phyloP scores from a whole-genome alignment of 2,888 invertebrate species.

The Cyclophora punctaria region DNA sequence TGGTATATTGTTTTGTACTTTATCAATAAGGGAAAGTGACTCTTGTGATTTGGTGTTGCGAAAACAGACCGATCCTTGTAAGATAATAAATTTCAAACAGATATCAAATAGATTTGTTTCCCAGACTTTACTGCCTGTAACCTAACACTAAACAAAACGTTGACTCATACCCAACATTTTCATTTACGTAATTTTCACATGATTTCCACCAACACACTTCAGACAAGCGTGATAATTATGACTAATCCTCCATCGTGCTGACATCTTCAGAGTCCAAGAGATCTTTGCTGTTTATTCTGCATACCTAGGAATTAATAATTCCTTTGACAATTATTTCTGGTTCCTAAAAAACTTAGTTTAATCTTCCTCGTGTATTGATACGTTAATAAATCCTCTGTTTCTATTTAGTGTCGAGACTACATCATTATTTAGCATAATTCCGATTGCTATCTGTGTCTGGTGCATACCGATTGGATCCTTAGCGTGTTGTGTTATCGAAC shows the following conservation, averaged over 20 bases:
- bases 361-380: constrained; percentile 21
- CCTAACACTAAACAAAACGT: constrained; percentile 49
- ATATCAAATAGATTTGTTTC: constrained; percentile 48
- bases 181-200: constrained; percentile 43
- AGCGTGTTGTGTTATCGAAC: constrained; percentile 26
- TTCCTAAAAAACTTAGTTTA: constrained; percentile 19
- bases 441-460: constrained; percentile 34
- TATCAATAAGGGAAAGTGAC: constrained; percentile 43
- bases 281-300: too few species aligned
- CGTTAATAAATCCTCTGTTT: constrained; percentile 32
- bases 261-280: too few species aligned
- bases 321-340: constrained; percentile 16
- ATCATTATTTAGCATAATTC: constrained; percentile 41
- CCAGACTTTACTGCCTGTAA: constrained; percentile 51
- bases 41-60: constrained; percentile 32
- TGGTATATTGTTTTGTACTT: constrained; percentile 3
- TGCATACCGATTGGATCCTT: constrained; percentile 27
- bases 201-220: constrained; percentile 13
- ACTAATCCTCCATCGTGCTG: too few species aligned
- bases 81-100: constrained; percentile 49
- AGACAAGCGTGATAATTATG: too few species aligned
- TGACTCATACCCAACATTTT: constrained; percentile 52
- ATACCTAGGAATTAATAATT: constrained; percentile 10
- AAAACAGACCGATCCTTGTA: constrained; percentile 52
- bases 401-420: constrained; percentile 32